Evolutionary conservation across 2,113 vertebrate species (phyloP).

Genomic region (Pangasianodon hypophthalmus): DNA sequence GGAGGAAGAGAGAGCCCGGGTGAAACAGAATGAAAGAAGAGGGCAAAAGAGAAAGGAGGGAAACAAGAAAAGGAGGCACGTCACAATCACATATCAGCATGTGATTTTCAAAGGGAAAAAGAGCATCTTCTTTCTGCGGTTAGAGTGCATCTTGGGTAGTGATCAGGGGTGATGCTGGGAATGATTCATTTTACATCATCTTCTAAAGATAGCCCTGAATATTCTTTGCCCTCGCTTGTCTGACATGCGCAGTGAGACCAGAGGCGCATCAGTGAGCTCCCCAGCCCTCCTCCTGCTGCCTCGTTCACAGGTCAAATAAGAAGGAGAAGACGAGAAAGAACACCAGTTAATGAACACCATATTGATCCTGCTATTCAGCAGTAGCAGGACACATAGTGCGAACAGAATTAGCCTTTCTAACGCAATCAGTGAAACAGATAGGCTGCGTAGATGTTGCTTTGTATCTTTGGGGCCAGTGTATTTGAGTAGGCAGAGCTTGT

Average conservation of each 20-base stretch:
- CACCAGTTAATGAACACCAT: slow-evolving; percentile 51
- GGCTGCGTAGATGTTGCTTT: slow-evolving; percentile 10
- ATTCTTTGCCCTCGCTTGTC: slow-evolving; percentile 55
- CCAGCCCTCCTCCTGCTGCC: slow-evolving; percentile 35
- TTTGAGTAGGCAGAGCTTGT: slow-evolving; percentile 33
- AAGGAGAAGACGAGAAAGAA: slow-evolving; percentile 37
- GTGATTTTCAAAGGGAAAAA: not conserved
- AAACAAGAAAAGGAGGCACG: not conserved
- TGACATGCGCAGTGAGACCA: slow-evolving; percentile 63
- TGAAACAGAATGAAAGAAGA: not conserved
- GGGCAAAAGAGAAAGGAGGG: not conserved
- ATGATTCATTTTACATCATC: slow-evolving; percentile 58
- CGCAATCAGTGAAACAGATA: slow-evolving; percentile 10
- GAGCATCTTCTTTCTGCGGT: not conserved
- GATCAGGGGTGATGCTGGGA: slow-evolving; percentile 36
- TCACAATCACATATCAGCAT: not conserved
- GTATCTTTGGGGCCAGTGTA: not conserved
- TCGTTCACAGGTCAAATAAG: slow-evolving; percentile 45
- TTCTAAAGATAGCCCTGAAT: slow-evolving; percentile 73
- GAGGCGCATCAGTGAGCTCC: slow-evolving; percentile 47
- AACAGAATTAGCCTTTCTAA: slow-evolving; percentile 31
- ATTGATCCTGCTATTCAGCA: slow-evolving; percentile 27
- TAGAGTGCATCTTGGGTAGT: not conserved
- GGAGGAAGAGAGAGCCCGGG: not conserved
- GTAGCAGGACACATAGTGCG: slow-evolving; percentile 16